These are phyloP conservation scores for Drosophila teissieri DNA, from an alignment of 1,140 invertebrate genomes.

Conservation along the genomic window DNA sequence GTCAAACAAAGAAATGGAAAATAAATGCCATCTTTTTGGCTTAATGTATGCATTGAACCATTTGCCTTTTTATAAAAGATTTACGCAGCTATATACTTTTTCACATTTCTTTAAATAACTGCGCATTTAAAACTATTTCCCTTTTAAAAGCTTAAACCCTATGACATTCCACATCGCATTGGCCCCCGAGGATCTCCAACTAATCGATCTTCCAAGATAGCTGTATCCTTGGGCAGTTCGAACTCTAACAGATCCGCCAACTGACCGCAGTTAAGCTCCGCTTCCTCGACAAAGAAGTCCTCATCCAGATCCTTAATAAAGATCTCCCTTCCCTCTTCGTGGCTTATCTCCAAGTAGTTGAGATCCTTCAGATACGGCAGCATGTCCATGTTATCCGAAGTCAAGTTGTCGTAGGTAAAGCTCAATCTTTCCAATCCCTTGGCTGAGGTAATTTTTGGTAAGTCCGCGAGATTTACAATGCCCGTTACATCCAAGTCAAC, in stretches of 20 bases:
- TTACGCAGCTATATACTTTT: not conserved
- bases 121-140: not conserved
- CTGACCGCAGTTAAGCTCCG: conserved; percentile 43
- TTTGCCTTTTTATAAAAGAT: no score
- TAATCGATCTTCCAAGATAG: conserved; percentile 32
- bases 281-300: conserved; percentile 36
- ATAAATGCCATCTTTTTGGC: no score
- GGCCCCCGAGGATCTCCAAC: conserved; percentile 9
- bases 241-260: conserved; percentile 33
- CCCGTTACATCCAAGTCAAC: conserved; percentile 61
- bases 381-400: conserved; percentile 33
- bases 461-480: conserved; percentile 27
- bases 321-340: conserved; percentile 44
- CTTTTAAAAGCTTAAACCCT: not conserved
- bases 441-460: conserved; percentile 41
- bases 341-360: conserved; percentile 43
- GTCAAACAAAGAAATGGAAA: no score
- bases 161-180: conserved; percentile 9
- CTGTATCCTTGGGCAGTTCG: conserved; percentile 30
- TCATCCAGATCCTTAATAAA: conserved; percentile 55
- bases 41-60: no score
- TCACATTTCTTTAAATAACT: not conserved
- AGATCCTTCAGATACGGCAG: conserved; percentile 46
- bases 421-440: conserved; percentile 49
- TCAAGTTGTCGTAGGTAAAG: conserved; percentile 41